phyloP scores from a whole-genome alignment of 92 coral and sea anemone species.

The Montipora capitata region DNA sequence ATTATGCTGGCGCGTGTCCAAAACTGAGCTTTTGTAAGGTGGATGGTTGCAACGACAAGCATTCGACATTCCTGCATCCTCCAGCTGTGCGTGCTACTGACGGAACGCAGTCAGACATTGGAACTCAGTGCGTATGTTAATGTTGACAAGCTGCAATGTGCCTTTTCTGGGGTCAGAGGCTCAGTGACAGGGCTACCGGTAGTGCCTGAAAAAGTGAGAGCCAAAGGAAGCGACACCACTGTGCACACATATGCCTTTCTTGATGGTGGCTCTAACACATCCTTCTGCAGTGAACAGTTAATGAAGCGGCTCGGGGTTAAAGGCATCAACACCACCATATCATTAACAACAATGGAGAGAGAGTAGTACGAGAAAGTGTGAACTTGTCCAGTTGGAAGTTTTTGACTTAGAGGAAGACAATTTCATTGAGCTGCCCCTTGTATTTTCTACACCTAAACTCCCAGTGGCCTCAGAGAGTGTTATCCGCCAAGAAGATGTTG shows the following conservation, averaged over 20 bases:
- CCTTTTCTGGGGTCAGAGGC: not conserved
- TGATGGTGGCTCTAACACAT: slow-evolving; percentile 32
- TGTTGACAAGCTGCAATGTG: slow-evolving; percentile 12
- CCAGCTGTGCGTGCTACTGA: not conserved
- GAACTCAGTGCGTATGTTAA: slow-evolving; percentile 26
- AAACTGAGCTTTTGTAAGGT: slow-evolving; percentile 75
- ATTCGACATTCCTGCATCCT: slow-evolving; percentile 77
- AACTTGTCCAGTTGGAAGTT: too few species aligned
- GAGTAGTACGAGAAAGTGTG: too few species aligned
- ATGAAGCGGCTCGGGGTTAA: too few species aligned
- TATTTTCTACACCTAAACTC: too few species aligned
- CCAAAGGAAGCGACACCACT: not conserved
- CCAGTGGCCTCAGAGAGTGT: too few species aligned
- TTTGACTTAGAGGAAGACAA: too few species aligned
- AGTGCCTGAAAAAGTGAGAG: not conserved
- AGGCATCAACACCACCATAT: too few species aligned
- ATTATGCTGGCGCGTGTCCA: slow-evolving; percentile 44
- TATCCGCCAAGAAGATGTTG: too few species aligned
- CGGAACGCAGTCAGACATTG: slow-evolving; percentile 6
- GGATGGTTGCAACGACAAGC: slow-evolving; percentile 68
- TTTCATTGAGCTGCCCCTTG: too few species aligned
- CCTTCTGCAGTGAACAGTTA: too few species aligned
- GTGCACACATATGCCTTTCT: slow-evolving; percentile 62
- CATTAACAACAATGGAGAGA: too few species aligned
- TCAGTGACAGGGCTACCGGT: slow-evolving; percentile 28